A percentile compares a stretch with the other conserved stretches of the same genome.
Evolutionary conservation across 1,140 invertebrate species (phyloP).

Genomic region (Tachypleus tridentatus): DNA sequence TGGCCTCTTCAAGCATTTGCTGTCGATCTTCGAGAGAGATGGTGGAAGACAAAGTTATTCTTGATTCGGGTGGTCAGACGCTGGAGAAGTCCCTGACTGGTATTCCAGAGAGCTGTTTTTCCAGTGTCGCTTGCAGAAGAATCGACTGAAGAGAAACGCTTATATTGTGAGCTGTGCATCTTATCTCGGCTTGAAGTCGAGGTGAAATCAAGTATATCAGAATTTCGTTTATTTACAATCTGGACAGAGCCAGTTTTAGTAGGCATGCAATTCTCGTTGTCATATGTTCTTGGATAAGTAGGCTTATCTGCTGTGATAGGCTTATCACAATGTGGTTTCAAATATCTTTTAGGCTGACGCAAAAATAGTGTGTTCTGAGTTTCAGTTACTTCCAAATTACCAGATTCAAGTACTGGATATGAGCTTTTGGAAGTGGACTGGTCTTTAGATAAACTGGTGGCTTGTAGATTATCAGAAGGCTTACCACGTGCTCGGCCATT

Average conservation of each 20-base stretch:
- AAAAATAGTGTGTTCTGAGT: too few relatives aligned
- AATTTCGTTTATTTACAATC: not conserved
- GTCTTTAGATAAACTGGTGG: too few relatives aligned
- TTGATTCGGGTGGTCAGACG: constrained; percentile 46
- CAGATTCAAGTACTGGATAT: too few relatives aligned
- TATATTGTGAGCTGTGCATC: not conserved
- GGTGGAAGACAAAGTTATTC: constrained; percentile 48
- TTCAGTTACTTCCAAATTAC: too few relatives aligned
- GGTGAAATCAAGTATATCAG: not conserved
- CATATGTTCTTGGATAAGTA: not conserved
- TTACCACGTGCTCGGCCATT: too few relatives aligned
- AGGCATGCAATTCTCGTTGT: not conserved
- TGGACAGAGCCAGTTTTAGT: not conserved
- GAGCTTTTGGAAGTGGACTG: too few relatives aligned
- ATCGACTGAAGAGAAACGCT: not conserved
- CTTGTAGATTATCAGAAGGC: too few relatives aligned
- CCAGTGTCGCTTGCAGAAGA: not conserved
- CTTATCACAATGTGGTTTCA: too few relatives aligned
- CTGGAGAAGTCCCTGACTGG: not conserved
- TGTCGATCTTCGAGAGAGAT: constrained; percentile 50
- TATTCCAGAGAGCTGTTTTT: not conserved
- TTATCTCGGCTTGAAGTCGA: not conserved
- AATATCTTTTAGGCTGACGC: too few relatives aligned
- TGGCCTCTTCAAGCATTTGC: constrained; percentile 49
- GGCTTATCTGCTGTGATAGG: too few relatives aligned